Base-by-base conservation (phyloP, 2,888 invertebrate species). In the Troides oblongomaculatus region DNA sequence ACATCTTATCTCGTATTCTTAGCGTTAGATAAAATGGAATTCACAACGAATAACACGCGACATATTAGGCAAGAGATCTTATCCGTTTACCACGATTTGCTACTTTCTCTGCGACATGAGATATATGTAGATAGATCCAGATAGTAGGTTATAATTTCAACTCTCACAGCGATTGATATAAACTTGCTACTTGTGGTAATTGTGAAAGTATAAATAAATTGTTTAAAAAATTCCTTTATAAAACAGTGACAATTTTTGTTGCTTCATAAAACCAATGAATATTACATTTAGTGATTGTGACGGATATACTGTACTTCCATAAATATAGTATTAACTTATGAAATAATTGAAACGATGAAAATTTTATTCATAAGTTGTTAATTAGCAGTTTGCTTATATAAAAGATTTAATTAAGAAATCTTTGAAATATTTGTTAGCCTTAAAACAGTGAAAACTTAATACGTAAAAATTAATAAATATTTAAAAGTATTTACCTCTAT, bases 31-130 rank as follows among this genome's bases (percentile, higher is more conserved):
- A 59, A 66, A 58, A 39, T 63, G 17, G 56, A 53, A 59, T 63
- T 53, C 36, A 63, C 23, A 64, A 53, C 56, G 63, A 63, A 66
- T 43, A 63, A 57, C 62, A 60, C 63, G 62, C 69, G 57, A 70
- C 70, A 63, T 70, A 71, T 64, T 62, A 72, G 71, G 67, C 72
- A 66, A 63, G 66, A 72, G 74, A 79, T 78, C 73, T 76, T 78
- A 81, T 79, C 77, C 72, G 66, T 72, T 74, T 74, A 76, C 74
- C 73, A 77, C 76, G 77, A 75, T 79, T 76, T 73, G 75, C 76
- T 75, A 79, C 79, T 81, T 81, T 81, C 80, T 73, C 81, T 72
- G 66, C 75, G 73, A 74, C 73, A 63, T 63, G 18, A 66, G 25
- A 62, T 46, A 66, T 65, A 57, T 46, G 65, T 65, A 71, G 67